Percentiles rank a stretch among this genome's conserved stretches.
Evolutionary conservation across 2,797 vertebrate genomes (phyloP).

Genomic region (Melanotaenia maccullochi): DNA sequence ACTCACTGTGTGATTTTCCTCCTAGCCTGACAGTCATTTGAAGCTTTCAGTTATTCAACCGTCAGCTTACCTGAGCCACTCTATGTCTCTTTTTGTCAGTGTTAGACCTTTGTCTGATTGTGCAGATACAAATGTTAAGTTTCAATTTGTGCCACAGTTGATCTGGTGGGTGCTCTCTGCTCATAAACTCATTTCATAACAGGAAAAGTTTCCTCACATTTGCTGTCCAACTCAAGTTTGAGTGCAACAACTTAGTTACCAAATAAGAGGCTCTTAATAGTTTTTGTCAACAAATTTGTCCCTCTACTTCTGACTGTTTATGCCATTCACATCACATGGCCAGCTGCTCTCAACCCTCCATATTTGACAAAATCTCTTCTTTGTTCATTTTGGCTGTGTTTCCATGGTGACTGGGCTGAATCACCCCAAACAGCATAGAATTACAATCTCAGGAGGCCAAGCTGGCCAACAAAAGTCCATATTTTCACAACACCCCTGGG

Average conservation of each 20-base stretch:
- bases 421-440: slow-evolving; percentile 80
- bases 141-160: slow-evolving; percentile 29
- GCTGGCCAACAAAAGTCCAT: slow-evolving; percentile 26
- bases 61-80: slow-evolving; percentile 51
- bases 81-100: slow-evolving; percentile 44
- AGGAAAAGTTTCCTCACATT: slow-evolving; percentile 27
- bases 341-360: slow-evolving; percentile 86
- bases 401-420: slow-evolving; percentile 79
- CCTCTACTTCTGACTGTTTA: slow-evolving; percentile 25
- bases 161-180: slow-evolving; percentile 22
- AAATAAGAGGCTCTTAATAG: slow-evolving; percentile 39
- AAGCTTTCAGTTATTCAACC: slow-evolving; percentile 48
- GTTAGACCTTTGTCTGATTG: slow-evolving; percentile 32
- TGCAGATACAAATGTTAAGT: slow-evolving; percentile 33
- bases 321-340: slow-evolving; percentile 81
- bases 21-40: slow-evolving; percentile 46
- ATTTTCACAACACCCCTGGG: slow-evolving; percentile 80
- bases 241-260: slow-evolving; percentile 12
- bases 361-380: slow-evolving; percentile 87
- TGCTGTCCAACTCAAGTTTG: slow-evolving; percentile 6
- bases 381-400: slow-evolving; percentile 67
- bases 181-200: slow-evolving; percentile 28
- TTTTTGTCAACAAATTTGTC: slow-evolving; percentile 21
- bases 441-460: slow-evolving; percentile 28
- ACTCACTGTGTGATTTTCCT: slow-evolving; percentile 51